Base-by-base conservation (phyloP, 2,113 vertebrate genomes). In the Nymphicus hollandicus region DNA sequence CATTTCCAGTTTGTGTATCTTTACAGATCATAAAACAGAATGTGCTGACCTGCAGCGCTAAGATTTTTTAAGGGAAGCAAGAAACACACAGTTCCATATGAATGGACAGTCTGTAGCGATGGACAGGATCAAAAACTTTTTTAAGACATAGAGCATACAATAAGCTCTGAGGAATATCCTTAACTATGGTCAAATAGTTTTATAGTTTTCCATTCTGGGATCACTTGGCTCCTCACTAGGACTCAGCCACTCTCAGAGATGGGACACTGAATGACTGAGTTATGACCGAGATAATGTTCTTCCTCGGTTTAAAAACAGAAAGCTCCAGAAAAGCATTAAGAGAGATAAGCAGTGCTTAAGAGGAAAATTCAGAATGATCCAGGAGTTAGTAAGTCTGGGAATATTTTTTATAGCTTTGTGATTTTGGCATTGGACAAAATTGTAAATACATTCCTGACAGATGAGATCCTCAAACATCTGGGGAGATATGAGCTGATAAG, bases 401-500 rank as follows among this genome's bases (percentile, higher is more conserved):
- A 74, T 86, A 77, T 35, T 95, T 95, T 85, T 94, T 91, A 92
- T 49, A 86, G 80, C 90, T 78, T 88, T 86, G 43, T 4, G 8
- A 92, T 92, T 89, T 71, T 96, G 79, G 39, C 88, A 91, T 35
- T 11, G 3, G 41, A 66, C 18, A 66, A 88, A 73, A 81, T 80
- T 96, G 73, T 73, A 82, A 94, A 86, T 66, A 52, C 91, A 94
- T 93, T 96, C 88, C 89, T 95, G 86, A 91, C 24, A 56, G 56
- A 96, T 96, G 95, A 96, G 60, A 86, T 74, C 68, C 81, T 72
- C 65, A 91, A 93, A 93, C 88, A 96, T 96, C 93, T 97, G 96
- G 90, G 84, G 73, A 94, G 72, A 93, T 81, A 91, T 3, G 5
- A 90, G 55, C 43, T 1, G 82, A 86, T 95, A 91, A 74, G 79